phyloP scores from a whole-genome alignment of 2,113 vertebrate species.

The Zapornia atra region DNA sequence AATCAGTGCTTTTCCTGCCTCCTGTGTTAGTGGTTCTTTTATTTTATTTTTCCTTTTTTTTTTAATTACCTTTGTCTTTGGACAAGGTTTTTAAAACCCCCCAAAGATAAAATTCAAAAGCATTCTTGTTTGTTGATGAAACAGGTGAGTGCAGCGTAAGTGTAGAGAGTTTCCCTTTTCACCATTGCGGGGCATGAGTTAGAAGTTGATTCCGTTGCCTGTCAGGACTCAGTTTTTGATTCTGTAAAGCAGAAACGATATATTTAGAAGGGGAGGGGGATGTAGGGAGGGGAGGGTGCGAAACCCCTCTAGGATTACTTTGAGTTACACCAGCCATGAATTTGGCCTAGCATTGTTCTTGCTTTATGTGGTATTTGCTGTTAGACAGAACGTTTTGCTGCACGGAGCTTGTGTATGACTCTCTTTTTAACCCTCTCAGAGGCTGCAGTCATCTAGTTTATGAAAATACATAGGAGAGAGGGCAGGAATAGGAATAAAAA shows the following conservation, averaged over 20 bases:
- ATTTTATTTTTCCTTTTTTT: neutral
- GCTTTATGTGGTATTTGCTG: neutral
- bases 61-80: neutral
- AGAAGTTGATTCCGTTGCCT: conserved; percentile 40
- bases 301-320: neutral
- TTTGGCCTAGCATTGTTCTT: neutral
- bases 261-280: neutral
- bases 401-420: neutral
- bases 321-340: neutral
- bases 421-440: conserved; percentile 13
- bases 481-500: neutral
- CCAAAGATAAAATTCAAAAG: neutral
- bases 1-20: neutral
- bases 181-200: neutral
- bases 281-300: neutral
- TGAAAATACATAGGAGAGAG: neutral
- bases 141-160: neutral
- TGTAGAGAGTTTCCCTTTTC: conserved; percentile 24
- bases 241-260: neutral
- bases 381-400: conserved; percentile 9
- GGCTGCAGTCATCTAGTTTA: neutral
- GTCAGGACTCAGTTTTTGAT: neutral
- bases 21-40: neutral
- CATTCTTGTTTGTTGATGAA: neutral
- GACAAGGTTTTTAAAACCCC: neutral